phyloP scores from a whole-genome alignment of 2,888 invertebrate genomes.

The Nycteola revayana region DNA sequence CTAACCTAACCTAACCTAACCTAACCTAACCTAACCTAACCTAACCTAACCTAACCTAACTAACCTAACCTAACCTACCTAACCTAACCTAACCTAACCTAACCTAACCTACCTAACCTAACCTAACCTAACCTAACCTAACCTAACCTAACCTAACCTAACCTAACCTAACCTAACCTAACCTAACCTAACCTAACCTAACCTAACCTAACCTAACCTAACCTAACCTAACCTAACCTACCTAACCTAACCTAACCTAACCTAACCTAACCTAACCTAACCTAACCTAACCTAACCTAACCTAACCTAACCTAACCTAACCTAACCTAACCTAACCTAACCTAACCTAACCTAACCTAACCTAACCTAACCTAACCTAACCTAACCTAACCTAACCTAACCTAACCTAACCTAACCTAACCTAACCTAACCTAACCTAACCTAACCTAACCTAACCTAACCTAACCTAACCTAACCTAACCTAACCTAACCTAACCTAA shows the following conservation, averaged over 20 bases:
- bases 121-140: conserved; percentile 11
- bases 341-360: conserved; percentile 16
- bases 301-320: conserved; percentile 16
- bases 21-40: conserved; percentile 12
- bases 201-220: conserved; percentile 14
- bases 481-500: conserved; percentile 14
- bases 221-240: conserved; percentile 11
- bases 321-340: conserved; percentile 17
- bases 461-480: conserved; percentile 10
- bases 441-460: conserved; percentile 11
- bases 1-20: conserved; percentile 12
- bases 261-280: conserved; percentile 15
- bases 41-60: conserved; percentile 15
- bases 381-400: conserved; percentile 14
- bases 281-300: conserved; percentile 16
- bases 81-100: conserved; percentile 12
- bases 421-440: conserved; percentile 11
- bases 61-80: conserved; percentile 11
- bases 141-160: conserved; percentile 13
- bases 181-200: conserved; percentile 17
- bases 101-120: conserved; percentile 11
- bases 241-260: conserved; percentile 15
- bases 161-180: conserved; percentile 17
- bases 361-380: conserved; percentile 13
- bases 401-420: conserved; percentile 16